phyloP scores from a whole-genome alignment of 2,113 vertebrate genomes.

The Phaetusa simplex region DNA sequence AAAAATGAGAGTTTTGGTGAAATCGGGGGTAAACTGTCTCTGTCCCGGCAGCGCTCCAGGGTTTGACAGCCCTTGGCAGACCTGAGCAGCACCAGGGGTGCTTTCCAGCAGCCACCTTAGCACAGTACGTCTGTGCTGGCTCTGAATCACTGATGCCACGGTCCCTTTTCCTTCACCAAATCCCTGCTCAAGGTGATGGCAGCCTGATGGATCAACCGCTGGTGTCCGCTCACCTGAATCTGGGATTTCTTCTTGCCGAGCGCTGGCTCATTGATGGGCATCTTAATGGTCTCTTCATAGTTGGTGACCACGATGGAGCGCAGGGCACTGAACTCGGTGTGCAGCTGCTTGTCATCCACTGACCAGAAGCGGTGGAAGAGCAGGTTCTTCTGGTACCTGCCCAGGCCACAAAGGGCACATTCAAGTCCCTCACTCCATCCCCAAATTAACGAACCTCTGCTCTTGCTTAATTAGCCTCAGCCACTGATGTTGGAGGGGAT shows the following conservation, averaged over 20 bases:
- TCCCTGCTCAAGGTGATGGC: rapidly evolving
- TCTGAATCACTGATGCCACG: background rate
- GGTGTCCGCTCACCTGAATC: conserved; percentile 78
- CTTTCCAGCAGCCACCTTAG: background rate
- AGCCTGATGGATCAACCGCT: background rate
- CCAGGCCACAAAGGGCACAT: background rate
- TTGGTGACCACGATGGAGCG: conserved; percentile 94
- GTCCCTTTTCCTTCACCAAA: background rate
- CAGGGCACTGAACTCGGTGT: conserved; percentile 92
- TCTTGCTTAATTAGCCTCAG: background rate
- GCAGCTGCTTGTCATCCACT: conserved; percentile 93
- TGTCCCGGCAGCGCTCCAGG: rapidly evolving
- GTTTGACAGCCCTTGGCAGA: background rate
- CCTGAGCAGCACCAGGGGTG: background rate
- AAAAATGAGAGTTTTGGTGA: background rate
- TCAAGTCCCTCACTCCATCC: background rate
- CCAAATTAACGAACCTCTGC: rapidly evolving
- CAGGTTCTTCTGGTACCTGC: conserved; percentile 91
- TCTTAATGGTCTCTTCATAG: conserved; percentile 93
- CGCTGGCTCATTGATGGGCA: conserved; percentile 96
- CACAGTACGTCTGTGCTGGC: background rate
- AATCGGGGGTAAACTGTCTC: rapidly evolving
- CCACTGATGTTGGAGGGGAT: rapidly evolving
- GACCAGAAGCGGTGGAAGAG: conserved; percentile 98
- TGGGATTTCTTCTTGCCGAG: conserved; percentile 90